Percentiles rank a stretch among this genome's conserved stretches.
Conservation (phyloP, 2,888 invertebrate species). For the Pantelozetes paolii region DNA sequence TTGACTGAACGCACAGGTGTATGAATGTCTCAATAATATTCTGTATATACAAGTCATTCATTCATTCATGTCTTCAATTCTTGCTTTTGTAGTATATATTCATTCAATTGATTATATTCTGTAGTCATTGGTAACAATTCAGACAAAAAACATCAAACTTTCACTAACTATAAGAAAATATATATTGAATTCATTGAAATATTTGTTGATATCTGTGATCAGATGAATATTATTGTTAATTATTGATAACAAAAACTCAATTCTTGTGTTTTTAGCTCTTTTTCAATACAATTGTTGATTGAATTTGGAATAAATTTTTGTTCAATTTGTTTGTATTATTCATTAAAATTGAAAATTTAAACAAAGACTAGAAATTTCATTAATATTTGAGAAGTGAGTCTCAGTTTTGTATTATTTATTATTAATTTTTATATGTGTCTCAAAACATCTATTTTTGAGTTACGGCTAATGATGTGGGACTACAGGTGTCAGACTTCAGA, state of each 20-base stretch:
- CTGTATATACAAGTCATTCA: not conserved
- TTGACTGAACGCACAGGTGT: conserved; percentile 10
- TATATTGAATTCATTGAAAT: too few relatives aligned
- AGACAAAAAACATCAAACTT: conserved; percentile 29
- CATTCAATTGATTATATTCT: not conserved
- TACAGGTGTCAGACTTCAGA: not conserved
- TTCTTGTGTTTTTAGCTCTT: not conserved
- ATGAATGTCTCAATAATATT: not conserved
- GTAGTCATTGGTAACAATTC: conserved; percentile 18
- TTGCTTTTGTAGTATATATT: too few relatives aligned
- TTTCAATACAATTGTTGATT: not conserved
- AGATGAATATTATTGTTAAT: conserved; percentile 3
- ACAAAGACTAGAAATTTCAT: conserved; percentile 13
- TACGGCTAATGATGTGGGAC: too few relatives aligned
- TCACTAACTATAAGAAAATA: not conserved
- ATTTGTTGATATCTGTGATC: conserved; percentile 30
- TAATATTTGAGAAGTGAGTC: conserved; percentile 22
- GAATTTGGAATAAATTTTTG: not conserved
- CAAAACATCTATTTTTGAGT: too few relatives aligned
- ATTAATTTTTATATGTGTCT: not conserved
- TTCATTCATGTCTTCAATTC: too few relatives aligned
- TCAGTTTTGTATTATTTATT: not conserved
- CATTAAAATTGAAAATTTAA: not conserved
- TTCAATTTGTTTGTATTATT: not conserved
- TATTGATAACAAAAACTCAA: not conserved